Evolutionary conservation across 2,113 vertebrate species (phyloP), one percentile per base, ranked within the genome.

Genomic region (Oxyruncus cristatus): DNA sequence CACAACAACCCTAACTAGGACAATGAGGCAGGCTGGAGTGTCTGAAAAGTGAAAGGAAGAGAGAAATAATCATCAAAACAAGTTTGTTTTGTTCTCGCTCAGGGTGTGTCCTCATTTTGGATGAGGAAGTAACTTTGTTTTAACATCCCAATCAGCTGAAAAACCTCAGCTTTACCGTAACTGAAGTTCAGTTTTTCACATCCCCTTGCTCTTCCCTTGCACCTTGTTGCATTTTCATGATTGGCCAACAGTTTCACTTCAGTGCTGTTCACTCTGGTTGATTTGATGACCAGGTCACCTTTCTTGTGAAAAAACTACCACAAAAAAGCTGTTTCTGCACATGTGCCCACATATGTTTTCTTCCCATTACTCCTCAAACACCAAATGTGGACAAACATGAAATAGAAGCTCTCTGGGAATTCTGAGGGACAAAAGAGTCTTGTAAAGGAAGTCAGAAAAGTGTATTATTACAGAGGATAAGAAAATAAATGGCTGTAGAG

Each of bases 11-110:
- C 17, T 66, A 49, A 68, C 24, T 61, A 27, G 86, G 77, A 85
- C 65, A 95, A 78, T 78, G 46, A 71, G 81, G 56, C 58, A 67
- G 30, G 14, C 59, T 62, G 32, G 39, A 62, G 78, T 35, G 35
- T 56, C 88, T 93, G 66, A 82, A 96, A 97, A 97, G 71, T 58
- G 86, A 97, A 97, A 97, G 87, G 46, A 91, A 88, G 81, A 92
- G 70, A 62, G 76, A 21, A 67, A 52, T 53, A 68, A 71, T 79
- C 88, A 71, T 79, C 88, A 97, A 95, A 97, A 96, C 93, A 95
- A 94, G 65, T 62, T 95, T 95, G 88, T 96, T 96, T 97, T 97
- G 53, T 59, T 95, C 89, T 94, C 27, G 76, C 32, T n/a, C 56
- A 92, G 96, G 94, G 96, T 96, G 95, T 95, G 89, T 77, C 67